Conservation (phyloP, 1,140 invertebrate genomes). For the Cydia splendana region DNA sequence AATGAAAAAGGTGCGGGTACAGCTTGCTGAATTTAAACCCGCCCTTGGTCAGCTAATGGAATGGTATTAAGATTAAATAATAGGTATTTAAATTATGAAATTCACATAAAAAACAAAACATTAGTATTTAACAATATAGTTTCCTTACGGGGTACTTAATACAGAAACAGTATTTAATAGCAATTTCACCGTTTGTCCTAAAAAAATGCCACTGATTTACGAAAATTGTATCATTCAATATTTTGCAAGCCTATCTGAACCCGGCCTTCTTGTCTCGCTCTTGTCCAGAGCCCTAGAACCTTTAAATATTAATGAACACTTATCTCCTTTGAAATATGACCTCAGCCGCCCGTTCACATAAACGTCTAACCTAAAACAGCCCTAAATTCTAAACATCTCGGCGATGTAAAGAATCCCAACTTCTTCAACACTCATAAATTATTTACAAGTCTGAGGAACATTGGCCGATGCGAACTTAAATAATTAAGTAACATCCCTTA, state of each 20-base stretch:
- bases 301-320: slow-evolving; percentile 9
- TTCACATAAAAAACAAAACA: no score
- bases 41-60: no score
- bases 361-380: not conserved
- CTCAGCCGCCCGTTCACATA: not conserved
- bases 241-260: not conserved
- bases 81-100: no score
- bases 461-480: slow-evolving; percentile 18
- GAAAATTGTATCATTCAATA: not conserved
- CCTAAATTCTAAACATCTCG: slow-evolving; percentile 5
- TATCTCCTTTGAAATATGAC: slow-evolving; percentile 16
- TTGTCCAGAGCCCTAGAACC: not conserved
- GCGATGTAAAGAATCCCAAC: slow-evolving; percentile 24
- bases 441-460: slow-evolving; percentile 11
- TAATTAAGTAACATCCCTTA: slow-evolving; percentile 5
- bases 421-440: slow-evolving; percentile 24
- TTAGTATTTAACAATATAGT: no score
- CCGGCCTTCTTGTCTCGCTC: not conserved
- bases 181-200: no score
- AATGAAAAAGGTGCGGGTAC: no score
- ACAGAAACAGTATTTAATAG: no score
- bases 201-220: no score
- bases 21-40: no score
- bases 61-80: no score
- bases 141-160: no score